Evolutionary conservation across 2,113 vertebrate species (phyloP), one percentile per base, ranked within the genome.

Genomic region (Atractosteus spatula): DNA sequence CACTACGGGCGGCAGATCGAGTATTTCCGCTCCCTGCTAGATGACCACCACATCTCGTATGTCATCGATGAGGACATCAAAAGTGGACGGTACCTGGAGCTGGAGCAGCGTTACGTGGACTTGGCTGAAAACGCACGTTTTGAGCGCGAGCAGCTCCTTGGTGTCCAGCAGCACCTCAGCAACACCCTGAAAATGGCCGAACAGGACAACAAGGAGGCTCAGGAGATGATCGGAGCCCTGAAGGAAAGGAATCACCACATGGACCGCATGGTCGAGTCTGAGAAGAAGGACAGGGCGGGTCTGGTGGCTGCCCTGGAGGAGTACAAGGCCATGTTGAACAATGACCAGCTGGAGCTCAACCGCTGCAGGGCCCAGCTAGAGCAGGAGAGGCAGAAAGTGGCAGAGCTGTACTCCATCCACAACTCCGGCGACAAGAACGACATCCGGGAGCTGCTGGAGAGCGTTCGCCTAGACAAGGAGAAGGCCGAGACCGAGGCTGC

Each of bases 101-200:
- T 98, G n/a, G 96, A 98, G 77, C 96, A 97, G 17, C 94, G 96
- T 0, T 98, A 96, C 2, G 85, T 90, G 82, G 96, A 98, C 67
- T 89, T 97, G 55, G 94, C 93, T 0, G 96, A 98, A 77, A 98
- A 94, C 0, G 92, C 93, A 7, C 95, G 95, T 55, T 98, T 98
- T 10, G 96, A 98, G 66, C 87, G 96, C 3, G 96, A 98, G 80
- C 96, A 98, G 83, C 93, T 98, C 4, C 83, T 98, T 2, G 96
- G 96, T 0, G 96, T 98, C 43, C 96, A 98, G 75, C 96, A 98
- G 73, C 96, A 98, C 67, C 70, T 98, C n/a, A 98, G 96, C 81
- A 97, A 96, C 82, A 96, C 96, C 0, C 76, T 98, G 78, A 97
- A 98, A 83, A 96, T 98, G 96, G 96, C 96, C 0, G 96, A 98